Conservation (phyloP, 1,140 invertebrate species). For the Lordiphosa clarofinis region DNA sequence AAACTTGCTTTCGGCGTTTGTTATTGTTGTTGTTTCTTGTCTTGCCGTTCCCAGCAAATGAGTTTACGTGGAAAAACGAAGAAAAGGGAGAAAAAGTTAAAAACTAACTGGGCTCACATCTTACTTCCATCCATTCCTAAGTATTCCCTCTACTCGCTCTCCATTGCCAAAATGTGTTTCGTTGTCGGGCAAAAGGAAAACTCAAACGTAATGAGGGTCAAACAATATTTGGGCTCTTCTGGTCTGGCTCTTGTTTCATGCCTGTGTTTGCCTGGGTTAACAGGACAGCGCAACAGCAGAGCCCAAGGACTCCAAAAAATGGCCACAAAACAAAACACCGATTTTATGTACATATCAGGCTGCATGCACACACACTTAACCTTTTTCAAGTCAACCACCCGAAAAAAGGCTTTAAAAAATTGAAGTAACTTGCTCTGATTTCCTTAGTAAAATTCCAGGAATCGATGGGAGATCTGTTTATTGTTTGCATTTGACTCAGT, state of each 20-base stretch:
- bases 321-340: conserved; percentile 34
- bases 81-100: conserved; percentile 32
- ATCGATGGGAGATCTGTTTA: too few relatives aligned
- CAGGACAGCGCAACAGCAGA: neutral
- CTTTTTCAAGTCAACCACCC: conserved; percentile 18
- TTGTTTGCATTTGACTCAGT: too few relatives aligned
- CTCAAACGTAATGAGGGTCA: conserved; percentile 73
- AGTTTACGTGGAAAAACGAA: conserved; percentile 42
- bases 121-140: conserved; percentile 35
- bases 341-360: conserved; percentile 28
- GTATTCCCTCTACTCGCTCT: neutral
- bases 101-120: conserved; percentile 62
- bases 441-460: too few relatives aligned
- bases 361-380: conserved; percentile 12
- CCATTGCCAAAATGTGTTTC: too few relatives aligned
- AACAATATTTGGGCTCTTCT: conserved; percentile 65
- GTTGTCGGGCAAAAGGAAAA: conserved; percentile 46
- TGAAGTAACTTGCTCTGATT: too few relatives aligned
- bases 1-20: conserved; percentile 34
- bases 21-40: conserved; percentile 23
- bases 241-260: conserved; percentile 26
- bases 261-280: conserved; percentile 27
- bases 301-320: conserved; percentile 27
- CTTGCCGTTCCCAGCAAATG: conserved; percentile 60
- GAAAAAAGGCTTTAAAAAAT: too few relatives aligned